Conservation (phyloP, 2,797 vertebrate species). For the Sebastolobus altivelis region DNA sequence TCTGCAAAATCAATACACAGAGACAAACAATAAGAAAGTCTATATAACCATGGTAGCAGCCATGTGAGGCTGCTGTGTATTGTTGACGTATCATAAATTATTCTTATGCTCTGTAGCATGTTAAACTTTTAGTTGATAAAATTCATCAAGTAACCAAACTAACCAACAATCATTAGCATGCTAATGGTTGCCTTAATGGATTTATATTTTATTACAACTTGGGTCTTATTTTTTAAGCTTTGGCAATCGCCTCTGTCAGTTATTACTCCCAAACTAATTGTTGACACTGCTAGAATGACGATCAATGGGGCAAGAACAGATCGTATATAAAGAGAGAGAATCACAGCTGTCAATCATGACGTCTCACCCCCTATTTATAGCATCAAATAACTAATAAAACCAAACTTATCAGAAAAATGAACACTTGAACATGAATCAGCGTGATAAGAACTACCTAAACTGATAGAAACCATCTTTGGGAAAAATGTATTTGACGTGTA, state of each 20-base stretch:
- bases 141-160: background rate
- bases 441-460: too few species aligned
- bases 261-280: background rate
- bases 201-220: background rate
- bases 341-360: too few species aligned
- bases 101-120: background rate
- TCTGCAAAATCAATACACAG: conserved; percentile 33
- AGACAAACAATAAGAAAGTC: background rate
- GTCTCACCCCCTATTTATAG: too few species aligned
- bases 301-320: background rate
- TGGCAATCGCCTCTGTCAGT: background rate
- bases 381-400: too few species aligned
- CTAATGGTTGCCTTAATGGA: background rate
- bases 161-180: background rate
- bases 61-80: background rate
- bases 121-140: background rate
- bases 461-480: too few species aligned
- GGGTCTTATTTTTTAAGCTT: background rate
- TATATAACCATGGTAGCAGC: background rate
- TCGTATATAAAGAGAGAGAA: too few species aligned
- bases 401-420: too few species aligned
- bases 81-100: background rate
- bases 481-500: too few species aligned
- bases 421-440: too few species aligned
- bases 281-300: background rate